Evolutionary conservation across 2,888 invertebrate species (phyloP).

Genomic region (Podotricha telesiphe): DNA sequence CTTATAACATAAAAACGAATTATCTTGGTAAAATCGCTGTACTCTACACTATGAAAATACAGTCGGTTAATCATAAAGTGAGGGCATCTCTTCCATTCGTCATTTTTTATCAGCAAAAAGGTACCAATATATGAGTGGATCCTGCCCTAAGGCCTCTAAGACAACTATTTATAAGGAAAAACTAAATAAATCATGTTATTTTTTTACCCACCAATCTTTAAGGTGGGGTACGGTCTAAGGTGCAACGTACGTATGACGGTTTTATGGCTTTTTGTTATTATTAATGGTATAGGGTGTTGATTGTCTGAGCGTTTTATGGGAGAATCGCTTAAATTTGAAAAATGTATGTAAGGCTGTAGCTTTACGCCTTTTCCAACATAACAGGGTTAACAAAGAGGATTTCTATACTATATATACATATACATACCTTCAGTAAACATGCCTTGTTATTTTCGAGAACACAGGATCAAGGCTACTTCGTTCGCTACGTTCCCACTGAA

Average conservation of each 20-base stretch:
- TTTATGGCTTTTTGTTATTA: conserved; percentile 57
- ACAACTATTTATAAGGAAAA: conserved; percentile 78
- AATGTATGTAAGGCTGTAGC: too few species aligned
- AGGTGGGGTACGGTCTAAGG: conserved; percentile 55
- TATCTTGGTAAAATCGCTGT: not conserved
- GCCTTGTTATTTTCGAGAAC: too few species aligned
- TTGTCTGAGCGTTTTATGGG: conserved; percentile 28
- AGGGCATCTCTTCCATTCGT: conserved; percentile 68
- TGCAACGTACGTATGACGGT: conserved; percentile 51
- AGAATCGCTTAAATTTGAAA: conserved; percentile 11
- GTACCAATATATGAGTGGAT: conserved; percentile 71
- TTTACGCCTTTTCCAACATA: conserved; percentile 4
- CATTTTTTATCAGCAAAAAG: conserved; percentile 77
- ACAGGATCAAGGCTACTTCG: too few species aligned
- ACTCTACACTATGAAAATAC: conserved; percentile 50
- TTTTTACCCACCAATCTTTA: conserved; percentile 74
- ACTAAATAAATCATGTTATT: conserved; percentile 71
- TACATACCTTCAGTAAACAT: too few species aligned
- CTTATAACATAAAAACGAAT: not conserved
- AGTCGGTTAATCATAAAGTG: conserved; percentile 61
- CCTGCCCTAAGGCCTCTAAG: conserved; percentile 71
- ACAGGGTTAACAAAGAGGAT: too few species aligned
- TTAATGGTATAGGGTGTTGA: conserved; percentile 54
- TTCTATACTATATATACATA: too few species aligned
- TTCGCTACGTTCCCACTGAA: too few species aligned